Base-by-base conservation (phyloP, 2,888 invertebrate species). In the Tinea semifulvella region DNA sequence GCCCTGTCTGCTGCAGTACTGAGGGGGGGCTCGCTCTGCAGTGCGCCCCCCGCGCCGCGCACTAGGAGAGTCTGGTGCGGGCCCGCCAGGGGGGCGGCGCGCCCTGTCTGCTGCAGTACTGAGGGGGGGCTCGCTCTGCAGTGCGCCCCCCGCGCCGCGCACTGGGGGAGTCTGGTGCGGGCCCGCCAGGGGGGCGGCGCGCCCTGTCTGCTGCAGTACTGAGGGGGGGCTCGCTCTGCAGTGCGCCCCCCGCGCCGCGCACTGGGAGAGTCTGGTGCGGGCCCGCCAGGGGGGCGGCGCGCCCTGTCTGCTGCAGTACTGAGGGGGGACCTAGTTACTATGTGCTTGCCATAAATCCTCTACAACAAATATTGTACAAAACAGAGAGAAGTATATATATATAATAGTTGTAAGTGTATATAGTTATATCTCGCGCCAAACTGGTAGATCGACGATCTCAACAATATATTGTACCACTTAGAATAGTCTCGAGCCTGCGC, bases 121-220 rank as follows among this genome's bases (percentile, higher is more conserved):
- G n/a, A n/a, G n/a, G 46, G 49, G 18, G 22, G 39, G 39, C 57
- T 64, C 44, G 66, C 75, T 47, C 84, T 84, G 65, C 83, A 87
- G 14, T 82, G 83, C 52, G 71, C 89, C 16, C 84, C 88, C 56
- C 84, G 88, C 22, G 76, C 88, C 0, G 73, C 85, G 6, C 85
- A 82, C 51, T 92, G 91, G 60, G 89, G 87, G 3, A 89, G n/a
- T n/a, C 89, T n/a, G 74, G 83, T 35, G 86, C 86, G 42, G 91
- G 91, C n/a, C 81, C 83, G 3, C n/a, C n/a, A n/a, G 91, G 91
- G 0, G 89, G 91, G 72, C 91, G 91, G 76, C 83, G 91, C 46
- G 87, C 91, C 56, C 89, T 90, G 87, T 91, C 91, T n/a, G 31
- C 67, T 88, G 18, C 71, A 89, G 48, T 80, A 87, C 48, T 79